Base-by-base conservation (phyloP, 2,113 vertebrate species). In the Cranoglanis bouderius region DNA sequence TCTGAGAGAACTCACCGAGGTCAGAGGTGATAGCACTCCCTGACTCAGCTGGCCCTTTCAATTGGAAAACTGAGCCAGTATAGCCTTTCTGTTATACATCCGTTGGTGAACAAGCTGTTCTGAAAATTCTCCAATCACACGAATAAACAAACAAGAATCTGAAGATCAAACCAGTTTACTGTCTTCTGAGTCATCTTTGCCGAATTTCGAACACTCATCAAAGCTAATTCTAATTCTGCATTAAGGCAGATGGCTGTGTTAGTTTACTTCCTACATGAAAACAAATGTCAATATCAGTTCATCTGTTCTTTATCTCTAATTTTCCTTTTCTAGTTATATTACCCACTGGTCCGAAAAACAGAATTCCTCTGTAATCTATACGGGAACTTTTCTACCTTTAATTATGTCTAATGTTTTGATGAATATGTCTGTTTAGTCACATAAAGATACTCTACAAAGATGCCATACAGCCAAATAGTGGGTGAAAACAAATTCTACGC, bases 241-340 rank as follows among this genome's bases (percentile, higher is more conserved):
- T 40, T 82, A 14, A 82, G 46, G 46, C 84, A 85, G 49, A 72
- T 55, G 46, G 65, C 43, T 85, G 46, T 84, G 21, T 85, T 84
- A 12, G 9, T 70, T 70, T 70, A 35, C 63, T 51, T 70, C 59
- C 61, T 21, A 85, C 63, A 85, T 74, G 18, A 85, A 74, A 67
- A 24, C 61, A 72, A 85, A 85, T 85, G 83, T 35, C 83, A 46
- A 18, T 67, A 51, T 85, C 61, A 32, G 61, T 51, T 32, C 12
- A 67, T 85, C 83, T 85, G 83, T 49, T 72, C 19, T 38, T 38
- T 26, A 57, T 59, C 3, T 82, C 21, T 57, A 59, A 82, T 35
- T 82, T 57, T 38, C 32, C 8, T 24, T 57, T 82, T 82, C 4
- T 5, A 82, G 53, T 6, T 59, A 82, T 59, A 82, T 82, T 13